phyloP scores from a whole-genome alignment of 1,140 invertebrate species.

The Aricia agestis region DNA sequence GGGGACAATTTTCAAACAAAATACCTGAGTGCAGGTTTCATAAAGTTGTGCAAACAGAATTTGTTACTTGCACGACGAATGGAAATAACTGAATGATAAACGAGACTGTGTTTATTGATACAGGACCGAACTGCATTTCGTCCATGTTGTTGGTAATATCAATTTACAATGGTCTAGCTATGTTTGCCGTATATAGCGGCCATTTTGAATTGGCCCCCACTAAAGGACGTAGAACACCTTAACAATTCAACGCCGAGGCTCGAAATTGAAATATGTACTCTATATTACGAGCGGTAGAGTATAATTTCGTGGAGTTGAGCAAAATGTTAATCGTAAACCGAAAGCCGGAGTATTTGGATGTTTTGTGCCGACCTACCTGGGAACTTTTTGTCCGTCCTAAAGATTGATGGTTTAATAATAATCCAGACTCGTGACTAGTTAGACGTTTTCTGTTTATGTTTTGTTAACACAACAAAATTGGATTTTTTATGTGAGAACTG shows the following conservation, averaged over 20 bases:
- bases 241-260: neutral
- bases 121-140: neutral
- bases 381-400: neutral
- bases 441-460: neutral
- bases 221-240: conserved; percentile 1
- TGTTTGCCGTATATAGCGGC: neutral
- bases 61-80: neutral
- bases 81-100: neutral
- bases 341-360: neutral
- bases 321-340: neutral
- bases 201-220: neutral
- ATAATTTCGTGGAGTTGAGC: neutral
- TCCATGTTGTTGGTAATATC: conserved; percentile 1
- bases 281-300: neutral
- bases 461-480: neutral
- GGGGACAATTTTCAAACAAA: neutral
- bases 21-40: neutral
- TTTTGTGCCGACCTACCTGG: neutral
- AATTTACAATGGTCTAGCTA: conserved; percentile 8
- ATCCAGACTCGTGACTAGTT: neutral
- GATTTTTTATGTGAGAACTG: too few relatives aligned
- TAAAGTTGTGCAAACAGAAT: conserved; percentile 3
- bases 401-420: conserved; percentile 3
- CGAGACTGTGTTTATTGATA: conserved; percentile 4
- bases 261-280: neutral